Evolutionary conservation across 2,888 invertebrate genomes (phyloP), one percentile per base, ranked within the genome.

Genomic region (Callinectes sapidus): DNA sequence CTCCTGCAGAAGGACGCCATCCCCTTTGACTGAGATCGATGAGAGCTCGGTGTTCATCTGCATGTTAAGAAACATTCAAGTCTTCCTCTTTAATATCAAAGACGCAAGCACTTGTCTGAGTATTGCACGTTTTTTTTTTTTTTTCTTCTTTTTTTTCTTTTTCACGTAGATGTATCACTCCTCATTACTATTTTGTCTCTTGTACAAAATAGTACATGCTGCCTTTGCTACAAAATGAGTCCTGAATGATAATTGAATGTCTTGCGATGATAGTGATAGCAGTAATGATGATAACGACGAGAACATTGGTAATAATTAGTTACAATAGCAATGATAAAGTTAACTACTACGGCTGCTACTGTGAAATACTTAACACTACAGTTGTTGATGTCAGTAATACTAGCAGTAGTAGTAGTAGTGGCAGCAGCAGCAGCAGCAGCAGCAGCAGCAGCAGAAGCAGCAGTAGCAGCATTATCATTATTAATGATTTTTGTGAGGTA

Each of bases 11-110:
- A 71, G 71, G 28, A 71, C 71, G 28, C 6, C 13, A 28, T n/a
- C 28, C 28, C n/a, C 71, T 71, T 71, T 71, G 71, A 71, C 71
- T 71, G 3, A n/a, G 71, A n/a, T 71, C 71, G 71, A 71, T 71
- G 71, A 71, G n/a, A 71, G 23, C 13, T 28, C n/a, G 13, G 10
- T 71, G 71, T 71, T 71, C 28, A 71, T n/a, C 28, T 10, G 71
- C 28, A 71, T 28, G 71, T 10, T 28, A 71, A 71, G 71, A 71
- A n/a, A 71, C 71, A 71, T 71, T 71, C 13, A 71, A 71, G n/a
- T 71, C 71, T 28, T 71, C 71, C 71, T 71, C 28, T 71, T 71
- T 71, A 71, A 71, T 10, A 23, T 28, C 71, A 71, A 28, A 71
- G 28, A n/a, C 28, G 28, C 28, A 71, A 71, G 2, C n/a, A 71